A percentile compares a stretch with the other conserved stretches of the same genome.
phyloP scores from a whole-genome alignment of 2,797 vertebrate species.

The Enteromius argenteus region DNA sequence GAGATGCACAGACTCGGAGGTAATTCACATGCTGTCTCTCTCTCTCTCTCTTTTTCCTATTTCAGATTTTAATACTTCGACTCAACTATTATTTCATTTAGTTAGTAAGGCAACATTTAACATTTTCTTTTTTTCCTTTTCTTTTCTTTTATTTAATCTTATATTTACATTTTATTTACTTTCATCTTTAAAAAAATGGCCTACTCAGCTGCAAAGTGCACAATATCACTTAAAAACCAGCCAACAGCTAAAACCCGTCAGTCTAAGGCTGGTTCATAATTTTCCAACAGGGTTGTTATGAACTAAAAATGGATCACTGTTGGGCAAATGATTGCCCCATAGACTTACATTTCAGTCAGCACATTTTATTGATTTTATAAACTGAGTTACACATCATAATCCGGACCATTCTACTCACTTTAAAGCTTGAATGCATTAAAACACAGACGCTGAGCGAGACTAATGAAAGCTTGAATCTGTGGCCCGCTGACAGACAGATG shows the following conservation, averaged over 20 bases:
- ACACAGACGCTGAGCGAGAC: no score
- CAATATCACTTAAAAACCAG: neutral
- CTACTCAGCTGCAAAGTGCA: no score
- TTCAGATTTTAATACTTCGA: neutral
- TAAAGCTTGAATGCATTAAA: neutral
- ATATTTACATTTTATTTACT: neutral
- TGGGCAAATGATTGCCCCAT: neutral
- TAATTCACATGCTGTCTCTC: no score
- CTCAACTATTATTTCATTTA: neutral
- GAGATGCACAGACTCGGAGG: no score
- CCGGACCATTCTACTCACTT: neutral
- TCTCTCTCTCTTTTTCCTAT: neutral
- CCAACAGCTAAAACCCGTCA: neutral
- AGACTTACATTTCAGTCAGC: neutral
- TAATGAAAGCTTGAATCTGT: conserved; percentile 2
- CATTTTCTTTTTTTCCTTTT: no score
- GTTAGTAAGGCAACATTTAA: neutral
- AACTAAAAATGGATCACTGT: neutral
- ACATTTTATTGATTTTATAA: neutral
- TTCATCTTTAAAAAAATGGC: neutral
- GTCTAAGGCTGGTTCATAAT: neutral
- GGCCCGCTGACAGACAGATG: neutral
- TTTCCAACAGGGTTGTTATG: neutral
- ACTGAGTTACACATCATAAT: neutral
- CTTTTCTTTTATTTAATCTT: no score